Evolutionary conservation across 2,797 vertebrate genomes (phyloP), one percentile per base, ranked within the genome.

Genomic region (Sciurus vulgaris): DNA sequence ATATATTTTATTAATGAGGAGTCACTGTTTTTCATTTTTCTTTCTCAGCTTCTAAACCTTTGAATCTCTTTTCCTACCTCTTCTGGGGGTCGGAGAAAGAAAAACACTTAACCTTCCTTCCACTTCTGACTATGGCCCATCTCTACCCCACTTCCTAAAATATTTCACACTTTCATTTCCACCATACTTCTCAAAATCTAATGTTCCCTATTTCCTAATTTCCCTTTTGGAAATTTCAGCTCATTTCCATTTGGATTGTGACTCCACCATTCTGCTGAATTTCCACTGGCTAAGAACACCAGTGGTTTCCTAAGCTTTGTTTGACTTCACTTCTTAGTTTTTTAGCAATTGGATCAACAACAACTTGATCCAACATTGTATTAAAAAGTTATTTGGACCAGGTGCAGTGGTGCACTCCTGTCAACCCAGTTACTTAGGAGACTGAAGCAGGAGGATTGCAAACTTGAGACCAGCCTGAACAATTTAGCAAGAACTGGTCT

Each of bases 11-110:
- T 79, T 65, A 56, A 35, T 93, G 47, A 93, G 22, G 18, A 47
- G 63, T 18, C 6, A 69, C 17, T 14, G 10, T 17, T 26, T 86
- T 91, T 83, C 1, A 30, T 20, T 20, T 30, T 61, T 63, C 17
- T 35, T 14, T 67, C 24, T 61, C 24, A 69, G 54, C 17, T 97
- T 95, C 72, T 96, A 74, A 94, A 84, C 9, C 20, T 8, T 15
- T 74, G 41, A 91, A 41, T 20, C 33, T 67, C 79, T 44, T 84
- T 56, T 47, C 24, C 2, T 4, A 5, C 10, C 30, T 41, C 26
- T 38, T 38, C 38, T 38, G 38, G 38, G 38, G 38, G 38, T 4
- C 38, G 38, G 5, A 38, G 38, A 38, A 38, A 38, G 38, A 4
- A 41, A 47, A 3, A 38, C 15, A 20, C 18, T 35, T 18, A 82